A percentile compares a stretch with the other conserved stretches of the same genome.
phyloP scores from a whole-genome alignment of 2,113 vertebrate species.

The Pontoporia blainvillei region DNA sequence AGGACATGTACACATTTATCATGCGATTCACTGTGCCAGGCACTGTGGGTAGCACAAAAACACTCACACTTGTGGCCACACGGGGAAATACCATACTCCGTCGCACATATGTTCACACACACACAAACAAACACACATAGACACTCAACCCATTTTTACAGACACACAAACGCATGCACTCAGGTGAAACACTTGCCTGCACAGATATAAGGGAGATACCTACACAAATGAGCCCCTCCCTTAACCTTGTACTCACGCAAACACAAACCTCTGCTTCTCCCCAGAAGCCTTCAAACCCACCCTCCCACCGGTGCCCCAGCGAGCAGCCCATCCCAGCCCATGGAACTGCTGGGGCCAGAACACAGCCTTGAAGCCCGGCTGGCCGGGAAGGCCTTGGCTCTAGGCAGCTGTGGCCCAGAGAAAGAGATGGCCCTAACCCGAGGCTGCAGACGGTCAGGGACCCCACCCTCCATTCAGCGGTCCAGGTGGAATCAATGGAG shows the following conservation, averaged over 20 bases:
- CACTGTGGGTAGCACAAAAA: not conserved
- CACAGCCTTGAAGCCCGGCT: not conserved
- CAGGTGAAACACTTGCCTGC: not conserved
- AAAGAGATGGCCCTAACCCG: not conserved
- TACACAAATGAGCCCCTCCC: not conserved
- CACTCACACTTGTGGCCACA: not conserved
- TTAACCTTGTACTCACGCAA: not conserved
- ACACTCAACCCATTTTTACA: not conserved
- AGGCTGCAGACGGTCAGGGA: not conserved
- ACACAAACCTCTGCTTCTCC: not conserved
- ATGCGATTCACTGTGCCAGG: not conserved
- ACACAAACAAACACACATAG: not conserved
- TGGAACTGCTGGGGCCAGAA: not conserved
- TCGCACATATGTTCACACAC: not conserved
- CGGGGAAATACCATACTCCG: not conserved
- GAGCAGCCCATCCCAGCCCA: not conserved
- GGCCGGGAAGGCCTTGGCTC: not conserved
- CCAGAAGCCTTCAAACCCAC: not conserved
- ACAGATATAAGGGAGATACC: fast-evolving
- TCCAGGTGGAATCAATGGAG: not conserved
- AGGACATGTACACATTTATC: not conserved
- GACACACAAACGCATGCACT: not conserved
- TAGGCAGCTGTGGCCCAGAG: not conserved
- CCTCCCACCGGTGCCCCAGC: not conserved
- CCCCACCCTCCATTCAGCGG: fast-evolving